Percentiles rank a stretch among this genome's conserved stretches.
Conservation (phyloP, 1,140 invertebrate genomes). For the Apis laboriosa region DNA sequence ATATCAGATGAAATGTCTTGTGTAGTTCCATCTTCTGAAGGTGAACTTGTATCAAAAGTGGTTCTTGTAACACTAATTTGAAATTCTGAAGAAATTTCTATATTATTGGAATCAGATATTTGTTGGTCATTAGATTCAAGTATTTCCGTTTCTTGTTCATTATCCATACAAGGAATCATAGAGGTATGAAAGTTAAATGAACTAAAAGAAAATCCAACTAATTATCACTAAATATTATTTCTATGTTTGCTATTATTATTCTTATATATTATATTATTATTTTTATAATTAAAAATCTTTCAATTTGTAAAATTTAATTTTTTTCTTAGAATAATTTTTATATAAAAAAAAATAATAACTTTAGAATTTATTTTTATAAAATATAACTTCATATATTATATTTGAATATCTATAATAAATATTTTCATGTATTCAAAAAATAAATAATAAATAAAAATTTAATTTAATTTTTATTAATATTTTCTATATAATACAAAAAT, state of each 20-base stretch:
- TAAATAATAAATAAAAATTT: neutral
- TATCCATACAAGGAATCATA: slow-evolving; percentile 47
- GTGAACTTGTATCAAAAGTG: slow-evolving; percentile 73
- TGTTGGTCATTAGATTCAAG: slow-evolving; percentile 54
- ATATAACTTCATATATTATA: neutral
- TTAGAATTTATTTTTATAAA: neutral
- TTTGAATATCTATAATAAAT: neutral
- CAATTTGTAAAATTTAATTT: neutral
- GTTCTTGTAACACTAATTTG: slow-evolving; percentile 73
- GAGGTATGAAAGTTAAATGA: slow-evolving; percentile 69
- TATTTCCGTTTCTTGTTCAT: slow-evolving; percentile 48
- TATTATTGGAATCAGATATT: slow-evolving; percentile 60
- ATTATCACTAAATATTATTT: no score
- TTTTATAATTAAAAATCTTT: neutral
- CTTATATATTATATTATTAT: neutral
- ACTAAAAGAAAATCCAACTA: slow-evolving; percentile 53
- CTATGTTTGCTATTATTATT: slow-evolving; percentile 21
- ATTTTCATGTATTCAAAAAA: neutral
- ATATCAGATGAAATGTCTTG: slow-evolving; percentile 78
- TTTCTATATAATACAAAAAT: slow-evolving; percentile 21
- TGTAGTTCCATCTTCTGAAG: slow-evolving; percentile 71
- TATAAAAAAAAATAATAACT: neutral
- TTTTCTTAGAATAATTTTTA: neutral
- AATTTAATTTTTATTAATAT: slow-evolving; percentile 15
- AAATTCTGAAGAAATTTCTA: slow-evolving; percentile 70